Conservation (phyloP, 2,888 invertebrate species). For the Nebria brevicollis region DNA sequence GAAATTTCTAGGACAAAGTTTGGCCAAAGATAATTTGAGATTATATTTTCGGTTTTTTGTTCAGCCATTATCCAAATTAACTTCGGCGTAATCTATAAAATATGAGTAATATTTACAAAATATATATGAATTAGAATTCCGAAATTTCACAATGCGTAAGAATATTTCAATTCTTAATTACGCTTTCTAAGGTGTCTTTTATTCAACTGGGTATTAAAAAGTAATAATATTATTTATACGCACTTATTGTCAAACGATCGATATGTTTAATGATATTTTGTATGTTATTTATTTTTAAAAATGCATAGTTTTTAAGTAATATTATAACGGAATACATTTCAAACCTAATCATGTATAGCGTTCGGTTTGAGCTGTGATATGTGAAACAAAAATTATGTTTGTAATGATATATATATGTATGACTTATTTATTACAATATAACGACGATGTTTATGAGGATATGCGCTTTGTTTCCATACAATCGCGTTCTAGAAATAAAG, state of each 20-base stretch:
- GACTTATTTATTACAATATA: constrained; percentile 30
- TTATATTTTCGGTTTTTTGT: background rate
- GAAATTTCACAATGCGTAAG: no score
- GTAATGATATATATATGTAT: constrained; percentile 30
- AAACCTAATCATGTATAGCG: constrained; percentile 26
- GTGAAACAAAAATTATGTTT: constrained; percentile 30
- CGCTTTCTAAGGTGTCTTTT: no score
- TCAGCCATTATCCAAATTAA: no score
- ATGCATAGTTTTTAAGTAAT: constrained; percentile 17
- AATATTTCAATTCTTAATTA: no score
- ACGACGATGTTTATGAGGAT: constrained; percentile 12
- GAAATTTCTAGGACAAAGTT: background rate
- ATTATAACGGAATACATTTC: constrained; percentile 30
- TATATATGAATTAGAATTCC: no score
- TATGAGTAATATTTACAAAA: no score
- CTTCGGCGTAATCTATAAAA: no score
- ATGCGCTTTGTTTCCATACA: constrained; percentile 19
- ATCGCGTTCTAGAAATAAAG: constrained; percentile 14
- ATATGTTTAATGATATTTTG: constrained; percentile 11
- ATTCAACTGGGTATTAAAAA: background rate
- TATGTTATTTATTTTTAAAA: constrained; percentile 38
- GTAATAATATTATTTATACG: constrained; percentile 5
- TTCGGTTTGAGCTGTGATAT: constrained; percentile 40
- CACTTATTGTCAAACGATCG: constrained; percentile 12
- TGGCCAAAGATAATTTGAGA: background rate